Evolutionary conservation across 2,797 vertebrate genomes (phyloP).

Genomic region (Oophaga sylvatica): DNA sequence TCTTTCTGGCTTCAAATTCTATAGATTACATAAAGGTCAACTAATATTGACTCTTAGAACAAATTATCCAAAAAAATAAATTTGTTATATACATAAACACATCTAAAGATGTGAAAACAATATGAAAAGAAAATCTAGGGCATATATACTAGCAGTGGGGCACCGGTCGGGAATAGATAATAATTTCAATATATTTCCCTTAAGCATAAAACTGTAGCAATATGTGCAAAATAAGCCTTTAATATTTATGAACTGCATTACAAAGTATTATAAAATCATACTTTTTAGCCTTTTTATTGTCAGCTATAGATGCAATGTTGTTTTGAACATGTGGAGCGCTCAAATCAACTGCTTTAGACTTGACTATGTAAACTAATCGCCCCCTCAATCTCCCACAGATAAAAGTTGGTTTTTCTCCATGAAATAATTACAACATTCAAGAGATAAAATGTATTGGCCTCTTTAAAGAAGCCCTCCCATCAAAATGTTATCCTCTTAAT

Average conservation of each 20-base stretch:
- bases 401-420: slow-evolving; percentile 36
- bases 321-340: not conserved
- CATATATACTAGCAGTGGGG: not conserved
- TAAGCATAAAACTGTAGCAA: not conserved
- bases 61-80: not conserved
- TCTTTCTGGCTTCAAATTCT: not conserved
- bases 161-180: not conserved
- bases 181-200: not conserved
- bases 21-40: not conserved
- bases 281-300: not conserved
- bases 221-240: slow-evolving; percentile 4
- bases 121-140: not conserved
- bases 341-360: not conserved
- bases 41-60: not conserved
- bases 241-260: slow-evolving; percentile 10
- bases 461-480: slow-evolving; percentile 15
- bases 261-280: slow-evolving; percentile 27
- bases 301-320: not conserved
- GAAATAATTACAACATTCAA: slow-evolving; percentile 44
- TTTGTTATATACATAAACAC: not conserved
- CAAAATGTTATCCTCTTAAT: too few species aligned
- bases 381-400: slow-evolving; percentile 8
- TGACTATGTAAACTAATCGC: not conserved
- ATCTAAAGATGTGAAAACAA: not conserved
- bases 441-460: slow-evolving; percentile 46